These are phyloP conservation scores for Schizaphis graminum DNA, from an alignment of 2,888 invertebrate species.

Conservation along the genomic window DNA sequence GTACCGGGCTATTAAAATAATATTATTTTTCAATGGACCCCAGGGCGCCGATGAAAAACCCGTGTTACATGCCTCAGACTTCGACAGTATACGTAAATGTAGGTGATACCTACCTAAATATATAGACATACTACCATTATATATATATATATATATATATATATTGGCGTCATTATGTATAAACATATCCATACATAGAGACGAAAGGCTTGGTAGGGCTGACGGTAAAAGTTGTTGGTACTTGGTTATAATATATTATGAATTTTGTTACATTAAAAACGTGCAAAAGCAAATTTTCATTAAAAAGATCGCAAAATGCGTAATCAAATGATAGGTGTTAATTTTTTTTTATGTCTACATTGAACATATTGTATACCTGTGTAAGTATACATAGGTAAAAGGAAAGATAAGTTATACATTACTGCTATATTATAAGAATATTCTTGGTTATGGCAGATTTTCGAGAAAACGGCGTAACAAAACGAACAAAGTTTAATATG, in stretches of 20 bases:
- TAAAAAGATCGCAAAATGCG: neutral
- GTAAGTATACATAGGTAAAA: neutral
- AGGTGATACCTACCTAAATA: neutral
- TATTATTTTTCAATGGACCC: slow-evolving; percentile 46
- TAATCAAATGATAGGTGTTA: neutral
- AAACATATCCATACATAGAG: neutral
- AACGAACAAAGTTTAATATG: neutral
- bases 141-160: neutral
- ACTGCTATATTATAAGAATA: neutral
- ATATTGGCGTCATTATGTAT: neutral
- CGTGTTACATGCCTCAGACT: slow-evolving; percentile 16
- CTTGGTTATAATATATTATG: neutral
- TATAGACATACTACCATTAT: neutral
- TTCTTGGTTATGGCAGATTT: neutral
- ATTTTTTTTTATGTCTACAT: neutral
- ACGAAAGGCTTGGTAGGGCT: neutral
- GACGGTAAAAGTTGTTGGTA: neutral
- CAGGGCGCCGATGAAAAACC: slow-evolving; percentile 49
- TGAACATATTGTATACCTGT: neutral
- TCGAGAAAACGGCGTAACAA: neutral
- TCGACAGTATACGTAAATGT: slow-evolving; percentile 1
- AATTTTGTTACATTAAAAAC: neutral
- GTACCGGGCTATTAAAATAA: slow-evolving; percentile 47
- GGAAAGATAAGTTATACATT: neutral
- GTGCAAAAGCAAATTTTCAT: neutral